Evolutionary conservation across 2,888 invertebrate species (phyloP), one percentile per base, ranked within the genome.

Genomic region (Calephelis perditalis): DNA sequence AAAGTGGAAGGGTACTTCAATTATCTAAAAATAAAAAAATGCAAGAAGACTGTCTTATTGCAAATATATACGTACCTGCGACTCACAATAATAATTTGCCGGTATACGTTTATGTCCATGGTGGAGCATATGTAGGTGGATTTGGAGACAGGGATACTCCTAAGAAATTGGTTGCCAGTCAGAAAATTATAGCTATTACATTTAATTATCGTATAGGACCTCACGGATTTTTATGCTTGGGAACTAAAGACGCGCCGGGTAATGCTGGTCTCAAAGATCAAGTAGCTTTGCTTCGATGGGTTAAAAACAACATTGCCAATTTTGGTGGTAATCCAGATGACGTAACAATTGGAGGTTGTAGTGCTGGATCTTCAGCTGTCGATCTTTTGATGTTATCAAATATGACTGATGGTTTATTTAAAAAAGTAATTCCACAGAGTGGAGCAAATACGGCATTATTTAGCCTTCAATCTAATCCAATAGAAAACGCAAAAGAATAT

Each of bases 201-300:
- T 81, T 81, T 57, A 83, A 82, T 57, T 81, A 81, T 59, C 75
- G 82, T 12, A 66, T 81, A 10, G 56, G 26, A 26, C 26, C 26
- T 26, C 26, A 26, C 4, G 26, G 26, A 26, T 26, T 26, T 26
- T 26, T 26, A 26, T 26, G 26, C 26, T 26, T 26, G 26, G 26
- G 26, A 26, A 26, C 26, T 26, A 26, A 26, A 26, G 73, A 73
- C 54, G 71, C 68, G 54, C 83, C 84, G 1, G 84, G 84, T 1
- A 83, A 84, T 57, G 84, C 82, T 11, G 84, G 82, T 12, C 70
- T 83, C 71, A 84, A 84, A 65, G 84, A 85, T 58, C 81, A 81
- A 63, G 74, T 84, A 3, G 77, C 79, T 2, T 62, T 78, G n/a
- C 70, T 84, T 0, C 60, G 62, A 1, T 26, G 26, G 26, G 26